phyloP scores from a whole-genome alignment of 2,888 invertebrate genomes.

The Scaptomyza polygonia region DNA sequence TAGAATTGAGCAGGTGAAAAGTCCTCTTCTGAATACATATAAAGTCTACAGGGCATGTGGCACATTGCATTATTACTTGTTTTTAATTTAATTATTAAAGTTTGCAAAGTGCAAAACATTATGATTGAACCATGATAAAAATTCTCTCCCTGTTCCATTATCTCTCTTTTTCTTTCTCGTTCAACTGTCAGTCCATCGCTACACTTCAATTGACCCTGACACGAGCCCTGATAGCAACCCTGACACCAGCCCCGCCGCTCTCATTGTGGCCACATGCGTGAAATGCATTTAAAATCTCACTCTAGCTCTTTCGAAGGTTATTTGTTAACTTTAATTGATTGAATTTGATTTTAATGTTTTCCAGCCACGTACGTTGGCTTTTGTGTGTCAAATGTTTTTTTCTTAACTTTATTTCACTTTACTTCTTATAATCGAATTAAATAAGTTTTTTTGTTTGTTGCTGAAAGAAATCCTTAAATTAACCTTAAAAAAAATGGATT shows the following conservation, averaged over 20 bases:
- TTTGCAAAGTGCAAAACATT: not conserved
- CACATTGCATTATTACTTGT: not conserved
- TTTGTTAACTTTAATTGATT: not conserved
- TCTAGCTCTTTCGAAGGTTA: not conserved
- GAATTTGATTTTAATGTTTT: not conserved
- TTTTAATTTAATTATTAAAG: slow-evolving; percentile 4
- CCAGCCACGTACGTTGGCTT: not conserved
- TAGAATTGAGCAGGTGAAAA: not conserved
- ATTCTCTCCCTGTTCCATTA: too few relatives aligned
- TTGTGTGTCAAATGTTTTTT: not conserved
- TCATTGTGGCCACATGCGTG: not conserved
- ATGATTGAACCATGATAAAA: not conserved
- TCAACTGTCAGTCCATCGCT: not conserved
- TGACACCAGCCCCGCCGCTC: not conserved
- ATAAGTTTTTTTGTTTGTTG: too few relatives aligned
- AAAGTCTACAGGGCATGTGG: not conserved
- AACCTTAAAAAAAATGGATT: too few relatives aligned
- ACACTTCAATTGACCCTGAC: too few relatives aligned
- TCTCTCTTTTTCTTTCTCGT: not conserved
- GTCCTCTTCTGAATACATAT: not conserved
- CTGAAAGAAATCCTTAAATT: too few relatives aligned
- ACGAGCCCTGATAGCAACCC: too few relatives aligned
- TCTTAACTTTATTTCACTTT: not conserved
- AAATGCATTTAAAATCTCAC: not conserved
- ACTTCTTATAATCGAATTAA: not conserved